These are phyloP conservation scores for Megaleporinus macrocephalus DNA, from an alignment of 2,113 vertebrate genomes.

Conservation along the genomic window DNA sequence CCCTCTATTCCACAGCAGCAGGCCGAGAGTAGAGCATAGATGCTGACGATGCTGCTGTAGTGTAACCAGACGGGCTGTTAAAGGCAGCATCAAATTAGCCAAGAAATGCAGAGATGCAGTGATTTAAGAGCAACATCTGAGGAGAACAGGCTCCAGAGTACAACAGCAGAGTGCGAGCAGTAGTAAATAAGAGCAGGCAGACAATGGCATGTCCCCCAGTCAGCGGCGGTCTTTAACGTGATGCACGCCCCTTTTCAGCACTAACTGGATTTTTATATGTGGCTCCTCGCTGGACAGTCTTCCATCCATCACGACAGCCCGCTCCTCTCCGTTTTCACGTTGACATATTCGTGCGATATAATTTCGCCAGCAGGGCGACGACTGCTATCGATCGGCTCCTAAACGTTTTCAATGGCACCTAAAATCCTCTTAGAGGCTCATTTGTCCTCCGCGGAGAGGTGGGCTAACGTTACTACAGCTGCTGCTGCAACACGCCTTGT, in stretches of 20 bases:
- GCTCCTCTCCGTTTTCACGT: background rate
- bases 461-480: slow-evolving; percentile 3
- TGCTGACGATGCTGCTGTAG: background rate
- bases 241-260: slow-evolving; percentile 47
- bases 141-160: background rate
- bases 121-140: background rate
- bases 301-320: background rate
- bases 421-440: background rate
- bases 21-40: background rate
- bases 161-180: background rate
- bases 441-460: background rate
- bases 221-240: slow-evolving; percentile 22
- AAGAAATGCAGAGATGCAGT: background rate
- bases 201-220: slow-evolving; percentile 3
- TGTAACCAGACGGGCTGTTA: background rate
- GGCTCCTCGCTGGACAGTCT: background rate
- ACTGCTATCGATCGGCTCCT: background rate
- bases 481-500: slow-evolving; percentile 41
- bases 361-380: background rate
- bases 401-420: background rate
- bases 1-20: background rate
- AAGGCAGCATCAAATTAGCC: background rate
- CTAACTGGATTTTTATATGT: slow-evolving; percentile 24
- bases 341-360: background rate
- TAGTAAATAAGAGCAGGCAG: background rate